Evolutionary conservation across 2,113 vertebrate species (phyloP).

Genomic region (Bolborhynchus lineola): DNA sequence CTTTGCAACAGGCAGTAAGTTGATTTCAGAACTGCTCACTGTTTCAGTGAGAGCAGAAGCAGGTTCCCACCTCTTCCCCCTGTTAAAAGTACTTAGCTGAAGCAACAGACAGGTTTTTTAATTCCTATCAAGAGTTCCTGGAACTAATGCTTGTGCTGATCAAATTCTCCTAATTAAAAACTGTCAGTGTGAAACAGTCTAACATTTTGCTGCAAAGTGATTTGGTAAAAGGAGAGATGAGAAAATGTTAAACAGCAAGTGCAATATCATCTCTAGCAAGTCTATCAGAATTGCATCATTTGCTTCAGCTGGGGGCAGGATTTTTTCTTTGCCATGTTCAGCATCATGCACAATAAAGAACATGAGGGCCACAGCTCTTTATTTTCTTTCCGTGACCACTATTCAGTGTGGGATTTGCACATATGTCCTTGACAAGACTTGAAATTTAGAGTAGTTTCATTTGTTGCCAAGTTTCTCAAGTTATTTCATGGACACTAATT

Average conservation of each 20-base stretch:
- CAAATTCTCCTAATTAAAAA: constrained; percentile 17
- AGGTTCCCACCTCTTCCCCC: neutral
- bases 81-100: neutral
- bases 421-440: neutral
- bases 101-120: neutral
- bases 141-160: neutral
- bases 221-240: neutral
- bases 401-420: neutral
- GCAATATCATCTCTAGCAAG: neutral
- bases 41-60: neutral
- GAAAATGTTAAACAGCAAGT: neutral
- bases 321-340: neutral
- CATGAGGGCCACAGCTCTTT: neutral
- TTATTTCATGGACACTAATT: neutral
- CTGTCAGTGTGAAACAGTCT: neutral
- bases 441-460: neutral
- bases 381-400: neutral
- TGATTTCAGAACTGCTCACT: neutral
- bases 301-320: neutral
- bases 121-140: neutral
- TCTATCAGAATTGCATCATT: neutral
- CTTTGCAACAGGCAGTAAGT: neutral
- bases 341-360: neutral
- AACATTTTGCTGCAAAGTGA: neutral
- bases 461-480: neutral